Base-by-base conservation (phyloP, 2,113 vertebrate species). In the Myrmophylax atrothorax region DNA sequence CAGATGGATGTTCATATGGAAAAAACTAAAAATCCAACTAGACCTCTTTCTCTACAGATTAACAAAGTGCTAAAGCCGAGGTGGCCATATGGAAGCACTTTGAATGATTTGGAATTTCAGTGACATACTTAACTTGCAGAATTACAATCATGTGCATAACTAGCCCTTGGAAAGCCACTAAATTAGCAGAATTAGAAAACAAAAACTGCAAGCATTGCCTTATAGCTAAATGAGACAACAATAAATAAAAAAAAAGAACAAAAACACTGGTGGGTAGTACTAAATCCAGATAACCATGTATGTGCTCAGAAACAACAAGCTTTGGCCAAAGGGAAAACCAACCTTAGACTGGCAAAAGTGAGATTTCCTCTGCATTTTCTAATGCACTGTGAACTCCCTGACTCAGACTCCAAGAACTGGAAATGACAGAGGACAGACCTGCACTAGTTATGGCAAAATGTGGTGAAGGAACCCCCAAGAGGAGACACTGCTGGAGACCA, bases 331-430 rank as follows among this genome's bases (percentile, higher is more conserved):
- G 7, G 28, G 23, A 80, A 50, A 80, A 80, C 49, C 49, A 60
- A 26, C 18, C 2, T 60, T 8, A n/a, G 23, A 10, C 23, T 49
- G 25, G 40, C 10, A 83, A 76, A 76, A 83, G 8, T 0, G 0
- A 58, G 18, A 69, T 53, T 62, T 88, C 58, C 40, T 40, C 58
- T 18, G 35, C 1, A 1, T 26, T 75, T 88, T 74, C 23, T 49
- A 74, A 28, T 7, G 29, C n/a, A 38, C 49, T 3, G 7, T 20
- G 50, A 88, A 22, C 53, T 70, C 18, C 35, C 7, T 66, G 53
- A 15, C 22, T 52, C 67, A 69, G 60, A 33, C 25, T 74, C 83
- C 76, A 70, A 24, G 49, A 2, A 66, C 46, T 2, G 8, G 63
- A 46, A 92, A 80, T 14, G 52, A 46, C 14, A 74, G 44, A 90